Conservation (phyloP, 2,888 invertebrate genomes). For the Atethmia centrago region DNA sequence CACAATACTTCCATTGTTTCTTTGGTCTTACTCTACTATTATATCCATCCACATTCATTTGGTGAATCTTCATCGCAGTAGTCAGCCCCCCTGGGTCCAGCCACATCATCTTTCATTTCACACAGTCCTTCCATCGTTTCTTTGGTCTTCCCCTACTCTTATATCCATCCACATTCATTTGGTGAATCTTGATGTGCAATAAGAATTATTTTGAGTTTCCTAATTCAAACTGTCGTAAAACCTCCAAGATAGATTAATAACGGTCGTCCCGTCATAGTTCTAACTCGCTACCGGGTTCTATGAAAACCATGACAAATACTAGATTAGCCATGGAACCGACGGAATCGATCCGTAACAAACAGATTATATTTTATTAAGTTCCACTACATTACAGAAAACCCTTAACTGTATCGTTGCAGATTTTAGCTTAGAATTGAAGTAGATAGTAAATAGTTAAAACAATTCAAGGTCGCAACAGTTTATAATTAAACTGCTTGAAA, state of each 20-base stretch:
- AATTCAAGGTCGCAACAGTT: constrained; percentile 30
- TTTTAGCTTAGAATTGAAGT: constrained; percentile 17
- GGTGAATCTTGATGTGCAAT: too few species aligned
- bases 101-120: too few species aligned
- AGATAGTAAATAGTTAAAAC: constrained; percentile 14
- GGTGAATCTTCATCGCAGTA: too few species aligned
- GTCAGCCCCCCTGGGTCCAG: too few species aligned
- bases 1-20: too few species aligned
- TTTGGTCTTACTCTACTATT: too few species aligned
- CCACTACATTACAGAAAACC: constrained; percentile 34
- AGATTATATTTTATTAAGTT: constrained; percentile 53
- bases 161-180: too few species aligned
- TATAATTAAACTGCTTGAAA: constrained; percentile 28
- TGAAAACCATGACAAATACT: constrained; percentile 58
- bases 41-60: too few species aligned
- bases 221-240: background rate
- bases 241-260: constrained; percentile 32
- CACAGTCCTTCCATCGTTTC: too few species aligned
- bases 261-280: constrained; percentile 37
- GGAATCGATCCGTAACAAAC: constrained; percentile 38
- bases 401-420: constrained; percentile 39
- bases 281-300: constrained; percentile 25
- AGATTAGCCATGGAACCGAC: constrained; percentile 48
- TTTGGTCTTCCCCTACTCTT: too few species aligned
- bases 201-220: background rate